Percentiles rank a stretch among this genome's conserved stretches.
Conservation (phyloP, 2,797 vertebrate genomes). For the Labroides dimidiatus region DNA sequence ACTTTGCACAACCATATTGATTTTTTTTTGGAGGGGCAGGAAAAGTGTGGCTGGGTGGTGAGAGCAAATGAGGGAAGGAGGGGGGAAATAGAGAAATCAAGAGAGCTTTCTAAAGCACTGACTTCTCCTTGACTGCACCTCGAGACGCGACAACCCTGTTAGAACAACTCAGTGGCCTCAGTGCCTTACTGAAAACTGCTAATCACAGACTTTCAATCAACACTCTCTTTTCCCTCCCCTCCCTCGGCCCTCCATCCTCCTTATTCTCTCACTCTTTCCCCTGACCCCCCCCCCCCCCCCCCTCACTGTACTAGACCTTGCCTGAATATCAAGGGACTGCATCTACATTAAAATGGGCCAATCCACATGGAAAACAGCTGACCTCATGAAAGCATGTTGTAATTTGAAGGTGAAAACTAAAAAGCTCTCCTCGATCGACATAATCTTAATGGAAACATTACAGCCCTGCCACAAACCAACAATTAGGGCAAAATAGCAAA, state of each 20-base stretch:
- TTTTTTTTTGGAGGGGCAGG: conserved; percentile 77
- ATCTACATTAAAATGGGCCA: conserved; percentile 75
- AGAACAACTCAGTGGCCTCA: conserved; percentile 71
- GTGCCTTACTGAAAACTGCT: conserved; percentile 71
- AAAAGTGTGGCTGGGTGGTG: conserved; percentile 71
- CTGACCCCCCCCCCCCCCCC: conserved; percentile 40
- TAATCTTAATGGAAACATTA: conserved; percentile 82
- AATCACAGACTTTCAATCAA: conserved; percentile 83
- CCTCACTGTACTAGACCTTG: conserved; percentile 49
- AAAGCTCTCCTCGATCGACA: conserved; percentile 80
- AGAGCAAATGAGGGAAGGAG: conserved; percentile 44
- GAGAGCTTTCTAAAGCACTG: conserved; percentile 77
- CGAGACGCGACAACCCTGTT: conserved; percentile 73
- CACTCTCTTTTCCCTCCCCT: conserved; percentile 50
- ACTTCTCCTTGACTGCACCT: conserved; percentile 85
- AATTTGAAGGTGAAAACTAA: conserved; percentile 84
- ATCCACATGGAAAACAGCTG: conserved; percentile 80
- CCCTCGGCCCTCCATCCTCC: conserved; percentile 38
- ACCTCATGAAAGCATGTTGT: conserved; percentile 80
- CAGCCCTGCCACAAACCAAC: conserved; percentile 67
- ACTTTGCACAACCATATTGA: conserved; percentile 87
- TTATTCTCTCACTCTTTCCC: conserved; percentile 61
- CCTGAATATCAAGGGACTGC: conserved; percentile 74
- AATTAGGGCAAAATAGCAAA: conserved; percentile 66
- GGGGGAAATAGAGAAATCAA: conserved; percentile 57